Percentiles rank a stretch among this genome's conserved stretches.
Evolutionary conservation across 2,113 vertebrate species (phyloP).

Genomic region (Muscicapa adusta): DNA sequence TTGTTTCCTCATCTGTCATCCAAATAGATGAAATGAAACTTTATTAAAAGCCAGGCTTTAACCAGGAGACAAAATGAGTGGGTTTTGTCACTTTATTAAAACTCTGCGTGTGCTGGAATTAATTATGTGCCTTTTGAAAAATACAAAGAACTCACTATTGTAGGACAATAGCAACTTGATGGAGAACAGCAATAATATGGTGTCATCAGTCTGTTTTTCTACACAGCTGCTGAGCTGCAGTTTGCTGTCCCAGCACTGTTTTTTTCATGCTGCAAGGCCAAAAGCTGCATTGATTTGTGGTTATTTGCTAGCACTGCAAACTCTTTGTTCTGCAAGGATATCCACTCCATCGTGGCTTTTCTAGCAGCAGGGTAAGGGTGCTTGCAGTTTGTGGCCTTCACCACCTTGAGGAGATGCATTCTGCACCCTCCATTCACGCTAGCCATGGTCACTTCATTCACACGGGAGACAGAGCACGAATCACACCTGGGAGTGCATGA

Average conservation of each 20-base stretch:
- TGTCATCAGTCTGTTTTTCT: not conserved
- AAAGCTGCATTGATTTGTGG: not conserved
- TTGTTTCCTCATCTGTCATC: constrained; percentile 40
- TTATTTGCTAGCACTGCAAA: not conserved
- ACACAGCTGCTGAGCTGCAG: not conserved
- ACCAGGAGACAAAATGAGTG: not conserved
- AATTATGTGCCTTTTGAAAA: constrained; percentile 5
- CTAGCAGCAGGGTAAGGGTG: not conserved
- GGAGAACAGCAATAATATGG: not conserved
- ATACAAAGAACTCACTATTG: not conserved
- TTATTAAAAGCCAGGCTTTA: constrained; percentile 21
- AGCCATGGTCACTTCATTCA: not conserved
- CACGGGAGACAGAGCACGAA: not conserved
- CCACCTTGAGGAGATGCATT: not conserved
- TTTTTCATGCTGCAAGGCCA: not conserved
- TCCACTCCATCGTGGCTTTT: not conserved
- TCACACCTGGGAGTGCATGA: not conserved
- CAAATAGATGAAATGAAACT: not conserved
- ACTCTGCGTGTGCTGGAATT: not conserved
- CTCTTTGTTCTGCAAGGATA: not conserved
- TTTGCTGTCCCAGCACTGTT: not conserved
- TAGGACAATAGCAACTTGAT: not conserved
- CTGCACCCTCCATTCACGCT: not conserved
- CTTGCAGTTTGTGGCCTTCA: not conserved
- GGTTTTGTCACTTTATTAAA: constrained; percentile 12